Evolutionary conservation across 2,797 vertebrate species (phyloP).

Genomic region (Rhynchonycteris naso): DNA sequence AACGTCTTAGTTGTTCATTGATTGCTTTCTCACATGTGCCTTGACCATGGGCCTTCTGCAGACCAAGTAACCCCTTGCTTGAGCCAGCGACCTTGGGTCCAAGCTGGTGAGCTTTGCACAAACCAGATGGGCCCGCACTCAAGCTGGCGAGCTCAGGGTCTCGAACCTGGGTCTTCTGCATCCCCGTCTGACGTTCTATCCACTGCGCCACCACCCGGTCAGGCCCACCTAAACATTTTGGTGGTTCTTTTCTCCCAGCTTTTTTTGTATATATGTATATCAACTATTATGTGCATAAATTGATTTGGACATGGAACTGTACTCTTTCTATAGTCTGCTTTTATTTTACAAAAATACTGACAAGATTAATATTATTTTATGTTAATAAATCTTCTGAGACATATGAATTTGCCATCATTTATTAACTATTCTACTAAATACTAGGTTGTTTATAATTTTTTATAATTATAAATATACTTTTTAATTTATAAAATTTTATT

Average conservation of each 20-base stretch:
- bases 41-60: too few relatives aligned
- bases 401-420: background rate
- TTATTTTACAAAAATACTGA: background rate
- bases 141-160: too few relatives aligned
- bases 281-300: background rate
- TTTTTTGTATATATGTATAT: background rate
- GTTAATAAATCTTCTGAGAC: background rate
- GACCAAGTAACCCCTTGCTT: too few relatives aligned
- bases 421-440: slow-evolving; percentile 38
- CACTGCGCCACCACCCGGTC: too few relatives aligned
- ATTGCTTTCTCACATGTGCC: too few relatives aligned
- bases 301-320: background rate
- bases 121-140: too few relatives aligned
- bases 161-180: too few relatives aligned
- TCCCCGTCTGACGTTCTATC: too few relatives aligned
- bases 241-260: background rate
- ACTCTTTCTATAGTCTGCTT: background rate
- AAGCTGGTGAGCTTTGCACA: too few relatives aligned
- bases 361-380: background rate
- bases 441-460: background rate
- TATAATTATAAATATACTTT: slow-evolving; percentile 23
- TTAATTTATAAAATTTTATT: background rate
- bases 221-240: background rate
- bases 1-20: too few relatives aligned
- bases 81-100: too few relatives aligned